Base-by-base conservation (phyloP, 2,888 invertebrate genomes). In the Eupithecia abbreviata region DNA sequence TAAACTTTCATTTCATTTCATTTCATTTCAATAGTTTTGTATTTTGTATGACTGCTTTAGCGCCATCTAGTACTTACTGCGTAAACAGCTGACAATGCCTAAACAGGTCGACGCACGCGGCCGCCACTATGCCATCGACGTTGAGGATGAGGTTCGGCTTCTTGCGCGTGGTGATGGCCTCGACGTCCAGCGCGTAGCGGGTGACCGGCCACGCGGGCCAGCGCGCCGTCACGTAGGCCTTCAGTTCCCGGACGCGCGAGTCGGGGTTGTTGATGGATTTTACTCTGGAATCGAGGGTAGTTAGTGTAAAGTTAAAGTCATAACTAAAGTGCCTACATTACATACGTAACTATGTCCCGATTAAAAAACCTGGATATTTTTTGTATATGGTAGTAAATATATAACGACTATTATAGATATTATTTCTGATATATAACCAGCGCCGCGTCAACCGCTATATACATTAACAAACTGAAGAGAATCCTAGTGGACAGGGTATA, bases 71-170 rank as follows among this genome's bases (percentile, higher is more conserved):
- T 51, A 51, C 51, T 51, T 51, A 98, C 98, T 96, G 96, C 0
- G 99, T 99, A 91, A 99, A 99, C 81, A 98, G 97, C 78, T 99
- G 99, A 88, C 98, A 98, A 90, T 99, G 97, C 58, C 99, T 96
- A 83, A 99, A 96, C 95, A 99, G 96, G 91, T 99, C 99, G 43
- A 99, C 99, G 95, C 99, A 99, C 18, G 98, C 97, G 66, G 98
- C 98, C 0, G 99, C 99, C 85, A 99, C 99, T 82, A 99, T 98
- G 76, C 99, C 99, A 94, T 99, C 99, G 41, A 99, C 99, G 93
- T 99, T 99, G 79, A 99, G 96, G 90, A 99, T 99, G 76, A 99
- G 96, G 95, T 99, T 99, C n/a, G 99, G 99, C 95, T 99, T 99
- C 96, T 99, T 99, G 85, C 99, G 97, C 3, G 99, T 99, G 41